These are phyloP conservation scores for Dicranocentrus wangi DNA, from an alignment of 2,888 invertebrate genomes.

Conservation along the genomic window DNA sequence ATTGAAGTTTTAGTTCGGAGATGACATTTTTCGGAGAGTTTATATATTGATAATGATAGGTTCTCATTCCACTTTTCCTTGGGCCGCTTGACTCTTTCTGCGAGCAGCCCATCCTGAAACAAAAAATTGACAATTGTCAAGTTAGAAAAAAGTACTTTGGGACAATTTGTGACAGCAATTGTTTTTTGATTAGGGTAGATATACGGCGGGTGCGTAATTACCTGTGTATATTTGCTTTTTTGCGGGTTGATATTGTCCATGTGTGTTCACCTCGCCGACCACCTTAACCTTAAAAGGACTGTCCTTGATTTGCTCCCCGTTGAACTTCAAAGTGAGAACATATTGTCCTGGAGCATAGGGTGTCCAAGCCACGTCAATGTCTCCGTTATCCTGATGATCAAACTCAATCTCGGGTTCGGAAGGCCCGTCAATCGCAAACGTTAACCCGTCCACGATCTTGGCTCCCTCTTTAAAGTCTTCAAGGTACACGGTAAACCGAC, in stretches of 20 bases:
- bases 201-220: too few species aligned
- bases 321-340: constrained; percentile 53
- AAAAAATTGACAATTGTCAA: background rate
- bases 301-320: constrained; percentile 62
- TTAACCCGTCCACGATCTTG: constrained; percentile 61
- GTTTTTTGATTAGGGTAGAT: too few species aligned
- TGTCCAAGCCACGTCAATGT: constrained; percentile 55
- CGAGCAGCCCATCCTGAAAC: constrained; percentile 62
- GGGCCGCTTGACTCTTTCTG: constrained; percentile 63
- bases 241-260: constrained; percentile 58
- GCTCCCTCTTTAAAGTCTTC: constrained; percentile 63
- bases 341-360: constrained; percentile 60
- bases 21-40: too few species aligned
- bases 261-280: constrained; percentile 64
- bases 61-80: constrained; percentile 46
- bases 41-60: too few species aligned
- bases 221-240: constrained; percentile 64
- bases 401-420: constrained; percentile 61
- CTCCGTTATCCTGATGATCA: constrained; percentile 65
- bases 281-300: constrained; percentile 65
- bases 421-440: constrained; percentile 60
- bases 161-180: too few species aligned
- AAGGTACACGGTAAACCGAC: constrained; percentile 63
- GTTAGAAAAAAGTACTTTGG: too few species aligned
- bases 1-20: too few species aligned